A percentile compares a stretch with the other conserved stretches of the same genome.
Evolutionary conservation across 2,113 vertebrate genomes (phyloP).

Genomic region (Indicator indicator): DNA sequence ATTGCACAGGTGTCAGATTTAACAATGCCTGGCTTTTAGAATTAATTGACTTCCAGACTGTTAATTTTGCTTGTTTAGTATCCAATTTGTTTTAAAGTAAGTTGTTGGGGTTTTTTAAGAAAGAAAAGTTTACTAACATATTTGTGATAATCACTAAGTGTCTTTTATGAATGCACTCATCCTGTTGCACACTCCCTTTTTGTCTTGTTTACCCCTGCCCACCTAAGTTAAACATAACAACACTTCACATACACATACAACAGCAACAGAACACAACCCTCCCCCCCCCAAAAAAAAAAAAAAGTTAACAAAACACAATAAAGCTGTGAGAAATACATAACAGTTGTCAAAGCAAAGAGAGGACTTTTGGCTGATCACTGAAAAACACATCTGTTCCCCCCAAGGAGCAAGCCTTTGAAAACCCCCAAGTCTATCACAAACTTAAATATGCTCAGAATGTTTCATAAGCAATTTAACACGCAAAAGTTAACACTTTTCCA

Average conservation of each 20-base stretch:
- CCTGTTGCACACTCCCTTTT: not conserved
- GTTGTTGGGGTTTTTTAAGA: not conserved
- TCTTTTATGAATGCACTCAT: not conserved
- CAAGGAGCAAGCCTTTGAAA: not conserved
- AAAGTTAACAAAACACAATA: not conserved
- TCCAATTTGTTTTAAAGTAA: not conserved
- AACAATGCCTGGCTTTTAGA: not conserved
- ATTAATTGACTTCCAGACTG: not conserved
- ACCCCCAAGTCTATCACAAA: not conserved
- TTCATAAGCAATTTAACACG: not conserved
- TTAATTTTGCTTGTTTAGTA: not conserved
- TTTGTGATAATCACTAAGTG: not conserved
- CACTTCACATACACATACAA: not conserved
- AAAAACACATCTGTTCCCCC: constrained; percentile 28
- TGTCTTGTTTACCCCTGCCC: not conserved
- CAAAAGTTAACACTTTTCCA: not conserved
- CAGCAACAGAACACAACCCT: not conserved
- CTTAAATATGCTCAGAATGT: not conserved
- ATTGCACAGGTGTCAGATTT: not conserved
- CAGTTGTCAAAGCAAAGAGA: not conserved
- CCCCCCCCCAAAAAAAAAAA: not conserved
- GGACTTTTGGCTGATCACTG: not conserved
- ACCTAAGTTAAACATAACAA: not conserved
- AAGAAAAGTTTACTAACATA: not conserved
- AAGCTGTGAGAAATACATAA: not conserved